These are phyloP conservation scores for Pseudolaguvia tuberculata DNA, from an alignment of 2,113 vertebrate genomes.

Conservation along the genomic window DNA sequence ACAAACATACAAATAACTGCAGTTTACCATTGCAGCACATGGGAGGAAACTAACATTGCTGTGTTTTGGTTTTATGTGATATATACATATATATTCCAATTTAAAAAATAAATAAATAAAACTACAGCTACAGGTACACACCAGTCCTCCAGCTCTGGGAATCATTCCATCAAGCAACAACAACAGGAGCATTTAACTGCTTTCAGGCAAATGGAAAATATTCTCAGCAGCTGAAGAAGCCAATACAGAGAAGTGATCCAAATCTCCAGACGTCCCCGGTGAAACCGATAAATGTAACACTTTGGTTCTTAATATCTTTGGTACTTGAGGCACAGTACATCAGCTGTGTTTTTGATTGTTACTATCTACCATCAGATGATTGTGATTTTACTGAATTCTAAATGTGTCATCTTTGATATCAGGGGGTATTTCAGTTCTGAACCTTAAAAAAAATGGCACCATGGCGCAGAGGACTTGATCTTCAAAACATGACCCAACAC, in stretches of 20 bases:
- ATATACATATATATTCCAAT: no score
- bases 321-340: background rate
- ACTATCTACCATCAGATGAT: background rate
- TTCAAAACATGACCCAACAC: no score
- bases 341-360: background rate
- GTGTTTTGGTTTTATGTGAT: no score
- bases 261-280: background rate
- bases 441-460: no score
- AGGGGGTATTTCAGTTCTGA: no score
- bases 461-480: no score
- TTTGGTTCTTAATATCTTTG: background rate
- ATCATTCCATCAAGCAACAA: constrained; percentile 36
- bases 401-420: no score
- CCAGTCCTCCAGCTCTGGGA: constrained; percentile 9
- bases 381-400: background rate
- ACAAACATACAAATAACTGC: background rate
- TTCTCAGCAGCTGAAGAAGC: background rate
- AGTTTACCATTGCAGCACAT: no score
- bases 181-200: constrained; percentile 31
- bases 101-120: constrained; percentile 19
- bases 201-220: constrained; percentile 24
- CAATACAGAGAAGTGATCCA: background rate
- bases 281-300: background rate
- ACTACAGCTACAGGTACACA: constrained; percentile 12
- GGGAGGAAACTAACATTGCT: no score